These are phyloP conservation scores for Echinops telfairi DNA, from an alignment of 2,113 vertebrate genomes.

Conservation along the genomic window DNA sequence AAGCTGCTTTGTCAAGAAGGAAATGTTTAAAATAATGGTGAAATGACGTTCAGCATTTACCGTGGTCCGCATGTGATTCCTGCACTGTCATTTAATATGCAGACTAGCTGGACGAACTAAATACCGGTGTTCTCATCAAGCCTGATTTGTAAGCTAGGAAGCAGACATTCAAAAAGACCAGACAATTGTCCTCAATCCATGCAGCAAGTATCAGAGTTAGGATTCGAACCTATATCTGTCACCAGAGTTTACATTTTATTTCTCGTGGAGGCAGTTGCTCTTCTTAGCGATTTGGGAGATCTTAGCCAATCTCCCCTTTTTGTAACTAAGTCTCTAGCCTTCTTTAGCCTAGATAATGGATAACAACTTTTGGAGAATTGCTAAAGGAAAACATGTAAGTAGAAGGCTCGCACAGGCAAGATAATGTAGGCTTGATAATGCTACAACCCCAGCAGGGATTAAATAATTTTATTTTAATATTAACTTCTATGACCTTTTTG, in stretches of 20 bases:
- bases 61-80: not conserved
- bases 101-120: not conserved
- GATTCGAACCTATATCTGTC: constrained; percentile 29
- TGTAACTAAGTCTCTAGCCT: not conserved
- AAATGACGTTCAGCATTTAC: not conserved
- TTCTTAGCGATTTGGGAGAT: not conserved
- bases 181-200: not conserved
- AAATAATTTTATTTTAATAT: not conserved
- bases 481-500: not conserved
- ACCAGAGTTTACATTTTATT: not conserved
- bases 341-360: not conserved
- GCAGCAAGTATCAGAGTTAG: not conserved
- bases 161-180: not conserved
- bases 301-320: not conserved
- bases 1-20: constrained; percentile 57
- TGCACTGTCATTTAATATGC: constrained; percentile 20
- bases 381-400: not conserved
- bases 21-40: constrained; percentile 41
- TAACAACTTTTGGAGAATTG: not conserved
- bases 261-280: not conserved
- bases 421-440: constrained; percentile 27
- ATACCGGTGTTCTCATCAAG: not conserved
- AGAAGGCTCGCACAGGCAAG: not conserved
- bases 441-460: not conserved
- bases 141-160: not conserved